Evolutionary conservation across 2,888 invertebrate species (phyloP).

Genomic region (Himalopsyche anomala): DNA sequence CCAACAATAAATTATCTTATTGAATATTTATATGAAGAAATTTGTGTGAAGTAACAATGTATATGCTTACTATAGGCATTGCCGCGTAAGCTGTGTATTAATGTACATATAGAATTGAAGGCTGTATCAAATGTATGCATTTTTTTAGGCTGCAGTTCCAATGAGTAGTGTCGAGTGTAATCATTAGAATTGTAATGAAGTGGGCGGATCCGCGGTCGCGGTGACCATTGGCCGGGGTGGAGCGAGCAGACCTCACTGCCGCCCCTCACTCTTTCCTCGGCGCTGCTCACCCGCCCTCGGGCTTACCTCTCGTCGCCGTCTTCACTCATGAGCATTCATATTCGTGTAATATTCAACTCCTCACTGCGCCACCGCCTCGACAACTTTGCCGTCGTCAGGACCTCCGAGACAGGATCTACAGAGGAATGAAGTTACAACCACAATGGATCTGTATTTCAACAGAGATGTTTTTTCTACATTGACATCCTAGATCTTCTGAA

Average conservation of each 20-base stretch:
- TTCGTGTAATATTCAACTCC: conserved; percentile 39
- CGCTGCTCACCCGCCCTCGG: conserved; percentile 41
- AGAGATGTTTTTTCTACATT: too few species aligned
- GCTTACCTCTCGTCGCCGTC: conserved; percentile 43
- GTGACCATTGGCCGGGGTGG: conserved; percentile 63
- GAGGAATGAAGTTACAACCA: too few species aligned
- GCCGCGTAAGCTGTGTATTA: too few species aligned
- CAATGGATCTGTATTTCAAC: too few species aligned
- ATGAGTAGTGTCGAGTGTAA: conserved; percentile 30
- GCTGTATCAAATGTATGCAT: neutral
- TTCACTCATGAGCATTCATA: conserved; percentile 18
- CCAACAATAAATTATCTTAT: too few species aligned
- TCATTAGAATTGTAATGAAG: conserved; percentile 61
- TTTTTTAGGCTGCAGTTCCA: conserved; percentile 37
- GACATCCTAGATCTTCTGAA: too few species aligned
- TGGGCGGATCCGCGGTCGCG: conserved; percentile 61
- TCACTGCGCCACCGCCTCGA: conserved; percentile 21
- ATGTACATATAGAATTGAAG: too few species aligned
- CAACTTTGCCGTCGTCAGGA: neutral
- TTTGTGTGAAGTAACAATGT: too few species aligned
- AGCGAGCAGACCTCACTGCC: conserved; percentile 51
- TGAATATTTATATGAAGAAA: too few species aligned
- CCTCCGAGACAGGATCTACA: neutral
- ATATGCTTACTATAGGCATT: too few species aligned
- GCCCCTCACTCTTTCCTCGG: conserved; percentile 52